phyloP scores from a whole-genome alignment of 2,113 vertebrate genomes.

The Clarias macrocephalus region DNA sequence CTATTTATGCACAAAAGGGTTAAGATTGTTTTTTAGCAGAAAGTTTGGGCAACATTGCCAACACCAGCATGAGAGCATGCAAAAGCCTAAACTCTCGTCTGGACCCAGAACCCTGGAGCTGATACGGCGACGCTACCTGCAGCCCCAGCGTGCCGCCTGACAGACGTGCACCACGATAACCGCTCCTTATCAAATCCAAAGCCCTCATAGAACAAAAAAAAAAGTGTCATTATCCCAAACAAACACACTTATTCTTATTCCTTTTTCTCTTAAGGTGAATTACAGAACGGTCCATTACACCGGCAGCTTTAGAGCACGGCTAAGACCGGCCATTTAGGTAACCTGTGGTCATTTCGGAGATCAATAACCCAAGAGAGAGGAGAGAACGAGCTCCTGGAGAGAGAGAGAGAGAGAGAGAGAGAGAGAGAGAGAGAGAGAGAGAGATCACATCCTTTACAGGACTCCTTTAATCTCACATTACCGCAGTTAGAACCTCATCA shows the following conservation, averaged over 20 bases:
- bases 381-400: constrained; percentile 14
- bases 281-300: not conserved
- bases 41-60: not conserved
- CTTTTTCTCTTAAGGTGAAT: not conserved
- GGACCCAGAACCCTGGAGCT: not conserved
- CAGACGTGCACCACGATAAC: not conserved
- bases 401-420: not conserved
- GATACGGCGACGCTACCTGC: not conserved
- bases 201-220: not conserved
- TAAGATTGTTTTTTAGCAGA: not conserved
- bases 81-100: not conserved
- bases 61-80: not conserved
- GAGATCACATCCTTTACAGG: constrained; percentile 18
- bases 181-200: not conserved
- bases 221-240: not conserved
- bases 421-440: not conserved
- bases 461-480: constrained; percentile 16
- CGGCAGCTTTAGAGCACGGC: not conserved
- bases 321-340: not conserved
- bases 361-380: not conserved
- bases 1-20: too few species aligned
- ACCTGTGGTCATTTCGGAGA: constrained; percentile 6
- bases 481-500: constrained; percentile 2
- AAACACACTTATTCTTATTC: not conserved
- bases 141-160: too few species aligned